phyloP scores from a whole-genome alignment of 2,113 vertebrate genomes.

The Lathamus discolor region DNA sequence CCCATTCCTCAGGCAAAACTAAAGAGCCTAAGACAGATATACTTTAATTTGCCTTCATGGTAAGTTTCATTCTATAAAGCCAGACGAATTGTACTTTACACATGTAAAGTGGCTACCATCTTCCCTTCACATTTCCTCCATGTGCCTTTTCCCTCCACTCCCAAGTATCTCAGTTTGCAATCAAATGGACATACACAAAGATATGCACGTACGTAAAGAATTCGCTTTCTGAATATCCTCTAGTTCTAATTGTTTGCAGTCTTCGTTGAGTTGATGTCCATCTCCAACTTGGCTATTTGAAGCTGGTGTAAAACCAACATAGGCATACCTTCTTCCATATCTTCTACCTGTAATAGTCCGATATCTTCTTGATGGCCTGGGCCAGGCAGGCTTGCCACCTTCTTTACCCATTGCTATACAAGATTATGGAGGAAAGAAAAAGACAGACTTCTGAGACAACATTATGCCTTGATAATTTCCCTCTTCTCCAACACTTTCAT shows the following conservation, averaged over 20 bases:
- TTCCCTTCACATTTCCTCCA: not conserved
- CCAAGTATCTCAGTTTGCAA: not conserved
- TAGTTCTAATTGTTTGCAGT: constrained; percentile 61
- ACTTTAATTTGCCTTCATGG: not conserved
- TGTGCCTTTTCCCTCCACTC: not conserved
- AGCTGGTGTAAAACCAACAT: constrained; percentile 69
- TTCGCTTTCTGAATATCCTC: constrained; percentile 60
- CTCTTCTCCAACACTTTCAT: not conserved
- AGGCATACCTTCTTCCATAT: constrained; percentile 75
- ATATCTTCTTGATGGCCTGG: constrained; percentile 70
- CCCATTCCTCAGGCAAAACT: not conserved
- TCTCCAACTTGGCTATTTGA: constrained; percentile 62
- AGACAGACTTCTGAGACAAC: not conserved
- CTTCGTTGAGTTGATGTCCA: constrained; percentile 31
- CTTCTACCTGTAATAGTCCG: constrained; percentile 72
- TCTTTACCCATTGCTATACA: constrained; percentile 80
- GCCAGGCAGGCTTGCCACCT: constrained; percentile 71
- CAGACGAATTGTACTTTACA: not conserved
- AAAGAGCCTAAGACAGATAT: not conserved
- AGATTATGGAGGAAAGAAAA: not conserved
- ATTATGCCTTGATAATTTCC: not conserved
- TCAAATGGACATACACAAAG: not conserved
- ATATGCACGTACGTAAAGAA: constrained; percentile 63
- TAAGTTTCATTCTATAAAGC: not conserved
- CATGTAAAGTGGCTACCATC: not conserved